These are phyloP conservation scores for Misgurnus anguillicaudatus DNA, from an alignment of 2,113 vertebrate species.

Conservation along the genomic window DNA sequence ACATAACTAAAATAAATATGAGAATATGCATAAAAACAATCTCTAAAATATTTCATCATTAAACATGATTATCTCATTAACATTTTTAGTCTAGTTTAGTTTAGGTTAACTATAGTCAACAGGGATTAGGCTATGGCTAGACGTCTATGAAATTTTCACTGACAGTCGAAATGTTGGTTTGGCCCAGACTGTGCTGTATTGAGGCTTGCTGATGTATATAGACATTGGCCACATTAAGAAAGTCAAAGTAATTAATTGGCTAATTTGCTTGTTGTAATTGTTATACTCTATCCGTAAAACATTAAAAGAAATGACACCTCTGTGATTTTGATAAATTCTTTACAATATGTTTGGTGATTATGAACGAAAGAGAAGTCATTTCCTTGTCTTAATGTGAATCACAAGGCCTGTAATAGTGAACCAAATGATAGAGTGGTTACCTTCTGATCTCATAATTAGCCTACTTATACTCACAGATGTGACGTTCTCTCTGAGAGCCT, in stretches of 20 bases:
- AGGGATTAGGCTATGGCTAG: too few relatives aligned
- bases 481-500: slow-evolving; percentile 9
- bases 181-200: too few relatives aligned
- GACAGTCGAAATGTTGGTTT: too few relatives aligned
- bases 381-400: slow-evolving; percentile 12
- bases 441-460: slow-evolving; percentile 41
- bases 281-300: background rate
- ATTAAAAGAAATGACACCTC: background rate
- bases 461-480: slow-evolving; percentile 23
- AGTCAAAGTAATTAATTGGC: background rate
- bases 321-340: background rate
- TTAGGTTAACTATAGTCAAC: too few relatives aligned
- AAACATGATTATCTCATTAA: too few relatives aligned
- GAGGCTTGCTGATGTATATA: too few relatives aligned
- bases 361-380: slow-evolving; percentile 3
- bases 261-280: background rate
- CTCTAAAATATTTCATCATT: too few relatives aligned
- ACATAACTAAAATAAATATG: too few relatives aligned
- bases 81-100: too few relatives aligned
- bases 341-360: slow-evolving; percentile 21
- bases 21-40: too few relatives aligned
- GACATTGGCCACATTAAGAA: background rate
- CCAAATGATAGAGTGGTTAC: background rate
- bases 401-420: background rate
- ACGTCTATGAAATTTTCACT: too few relatives aligned